These are phyloP conservation scores for Diadromus collaris DNA, from an alignment of 2,888 invertebrate genomes.

Conservation along the genomic window DNA sequence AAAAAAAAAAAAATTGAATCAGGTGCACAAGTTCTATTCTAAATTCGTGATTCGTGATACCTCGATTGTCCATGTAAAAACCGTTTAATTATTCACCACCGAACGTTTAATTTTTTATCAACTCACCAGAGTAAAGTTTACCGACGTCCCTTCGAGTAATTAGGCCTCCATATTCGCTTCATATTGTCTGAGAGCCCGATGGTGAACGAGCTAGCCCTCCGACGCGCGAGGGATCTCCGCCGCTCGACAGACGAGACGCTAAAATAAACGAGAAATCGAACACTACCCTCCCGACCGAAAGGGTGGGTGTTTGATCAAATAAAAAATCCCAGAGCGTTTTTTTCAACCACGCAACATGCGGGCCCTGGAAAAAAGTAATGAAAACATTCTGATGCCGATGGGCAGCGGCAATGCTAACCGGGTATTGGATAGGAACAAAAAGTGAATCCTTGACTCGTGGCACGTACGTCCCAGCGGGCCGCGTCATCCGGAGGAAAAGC, in stretches of 20 bases:
- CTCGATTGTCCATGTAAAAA: not conserved
- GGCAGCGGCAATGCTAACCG: constrained; percentile 35
- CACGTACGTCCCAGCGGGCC: constrained; percentile 42
- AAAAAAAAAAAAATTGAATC: too few relatives aligned
- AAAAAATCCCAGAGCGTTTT: constrained; percentile 41
- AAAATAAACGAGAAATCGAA: constrained; percentile 45
- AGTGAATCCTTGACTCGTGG: constrained; percentile 48
- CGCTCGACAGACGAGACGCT: constrained; percentile 23
- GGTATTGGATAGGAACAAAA: constrained; percentile 28
- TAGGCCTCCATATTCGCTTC: constrained; percentile 25
- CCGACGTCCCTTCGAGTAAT: constrained; percentile 29
- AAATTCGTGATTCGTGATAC: not conserved
- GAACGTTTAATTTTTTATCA: not conserved
- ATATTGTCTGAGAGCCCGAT: constrained; percentile 16
- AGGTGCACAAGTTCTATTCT: constrained; percentile 34
- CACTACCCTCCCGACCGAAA: constrained; percentile 32
- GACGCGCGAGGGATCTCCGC: constrained; percentile 22
- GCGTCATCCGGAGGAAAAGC: constrained; percentile 46
- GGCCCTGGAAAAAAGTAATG: constrained; percentile 22
- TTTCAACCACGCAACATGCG: not conserved
- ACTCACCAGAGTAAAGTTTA: constrained; percentile 4
- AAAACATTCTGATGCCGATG: constrained; percentile 29
- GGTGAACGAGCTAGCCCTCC: not conserved
- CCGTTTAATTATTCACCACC: constrained; percentile 23
- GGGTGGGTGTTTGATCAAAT: constrained; percentile 43